Evolutionary conservation across 2,113 vertebrate species (phyloP), one percentile per base, ranked within the genome.

Genomic region (Gnathochromis pfefferi): DNA sequence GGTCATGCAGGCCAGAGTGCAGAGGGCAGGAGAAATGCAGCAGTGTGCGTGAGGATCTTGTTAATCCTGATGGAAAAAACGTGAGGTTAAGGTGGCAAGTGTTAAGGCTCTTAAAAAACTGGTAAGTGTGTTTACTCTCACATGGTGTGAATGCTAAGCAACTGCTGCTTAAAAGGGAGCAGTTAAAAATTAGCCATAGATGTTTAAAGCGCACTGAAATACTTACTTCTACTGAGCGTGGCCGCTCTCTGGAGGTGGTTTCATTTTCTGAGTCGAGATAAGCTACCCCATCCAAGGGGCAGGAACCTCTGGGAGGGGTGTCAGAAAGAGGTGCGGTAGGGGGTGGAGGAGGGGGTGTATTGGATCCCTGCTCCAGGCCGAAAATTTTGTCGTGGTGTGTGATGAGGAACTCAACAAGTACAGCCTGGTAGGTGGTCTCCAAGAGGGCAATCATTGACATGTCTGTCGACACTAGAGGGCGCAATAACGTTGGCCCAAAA

Each of bases 401-500:
- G 35, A 99, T 98, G 91, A 99, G 97, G 93, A 98, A 98, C 93
- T 99, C 98, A 9, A 99, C 92, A 1, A 98, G 90, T 23, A 96
- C 94, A 11, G 98, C 96, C 94, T 99, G 98, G 85, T 97, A 97
- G 7, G 95, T 97, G 0, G 96, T 98, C 93, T 99, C 98, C 83
- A 98, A 91, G 3, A 98, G 95, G 47, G 97, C 97, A 2, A 96
- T 87, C 94, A 97, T 96, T 1, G 98, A 95, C 83, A 95, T 90
- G 2, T 97, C 96, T 1, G 92, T 86, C 0, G 94, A 89, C 0
- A 96, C 93, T 1, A 95, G 95, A 3, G 97, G 97, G 63, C 97
- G 97, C 91, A 99, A 80, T 81, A 99, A 93, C 0, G 98, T 99
- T 0, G 98, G 98, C 5, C 98, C 98, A 42, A 99, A 99, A 9